Evolutionary conservation across 2,797 vertebrate species (phyloP), one percentile per base, ranked within the genome.

Genomic region (Tenualosa thibaudeaui): DNA sequence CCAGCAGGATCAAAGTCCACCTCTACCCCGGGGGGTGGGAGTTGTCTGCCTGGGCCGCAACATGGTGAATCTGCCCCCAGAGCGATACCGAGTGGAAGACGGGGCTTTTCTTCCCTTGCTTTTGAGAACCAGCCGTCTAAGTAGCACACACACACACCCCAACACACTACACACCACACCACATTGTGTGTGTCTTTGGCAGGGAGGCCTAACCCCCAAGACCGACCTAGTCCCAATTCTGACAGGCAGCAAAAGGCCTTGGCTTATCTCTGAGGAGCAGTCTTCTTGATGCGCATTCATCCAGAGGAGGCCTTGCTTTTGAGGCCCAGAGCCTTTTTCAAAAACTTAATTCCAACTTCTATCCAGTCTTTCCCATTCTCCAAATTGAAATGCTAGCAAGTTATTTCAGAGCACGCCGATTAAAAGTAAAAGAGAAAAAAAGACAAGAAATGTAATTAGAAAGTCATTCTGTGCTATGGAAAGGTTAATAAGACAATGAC

Each of bases 401-500:
- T 8, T 75, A 31, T 75, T 37, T 12, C 37, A 40, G 31, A 43
- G 37, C 15, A 8, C 37, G 43, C 15, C 22, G 68, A 75, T 75
- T 75, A 75, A 37, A 75, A 75, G 3, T 2, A 54, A 19, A 3
- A 56, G 4, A 56, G 0, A 71, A 17, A 43, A 17, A 75, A 43
- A 6, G n/a, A 26, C 0, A 15, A 75, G 17, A 75, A 37, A 75
- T 0, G 37, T 43, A 75, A 75, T 75, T 40, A 75, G 37, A 43
- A 43, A 6, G 9, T 75, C 31, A 19, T 37, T 37, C 15, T 43
- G 37, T 75, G 31, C 26, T 5, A n/a, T 7, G 68, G 37, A 43
- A 75, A 75, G 68, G 68, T 75, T 75, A 75, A 75, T 43, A 37
- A 40, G 68, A 75, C 68, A 75, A 13, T 31, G 68, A 40, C 68